Evolutionary conservation across 1,140 invertebrate genomes (phyloP), one percentile per base, ranked within the genome.

Genomic region (Heliothis virescens): DNA sequence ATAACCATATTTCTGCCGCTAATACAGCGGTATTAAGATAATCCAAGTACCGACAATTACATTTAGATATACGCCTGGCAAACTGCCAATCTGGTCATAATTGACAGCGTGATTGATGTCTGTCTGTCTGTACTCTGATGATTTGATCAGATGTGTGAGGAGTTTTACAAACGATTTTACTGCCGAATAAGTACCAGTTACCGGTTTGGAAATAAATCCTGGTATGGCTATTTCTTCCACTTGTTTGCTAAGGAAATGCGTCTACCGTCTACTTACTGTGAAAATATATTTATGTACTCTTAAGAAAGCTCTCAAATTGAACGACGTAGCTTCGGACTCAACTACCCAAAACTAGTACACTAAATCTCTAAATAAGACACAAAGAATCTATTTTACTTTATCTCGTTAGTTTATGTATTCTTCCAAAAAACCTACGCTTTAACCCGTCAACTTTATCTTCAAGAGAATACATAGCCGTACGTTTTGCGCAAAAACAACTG

Each of bases 31-130:
- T 60, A 73, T 73, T 73, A 47, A 73, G 55, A 73, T 73, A 59
- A 73, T 59, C 53, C 16, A 59, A 74, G 71, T 48, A 60, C 57
- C 55, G 72, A 75, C 72, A 75, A 75, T 75, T 62, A 62, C 72
- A 75, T 60, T 75, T 29, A 75, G 57, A 59, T 59, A 59, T 47
- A 60, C 55, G 71, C 13, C 72, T 75, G 72, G 72, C 55, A 18
- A 34, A 11, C 69, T 34, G 69, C 69, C 69, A 57, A 72, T 21
- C 21, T 21, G 47, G 15, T 72, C 53, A 72, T 72, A 72, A 72
- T 72, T 72, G 69, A 72, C 69, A 72, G 26, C 29, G 2, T 11
- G 69, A 72, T 55, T 72, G 69, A 72, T 72, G 67, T 11, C 67
- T 71, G 67, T 11, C 67, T 71, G 67, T 71, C 67, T 15, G 48